Percentiles rank a stretch among this genome's conserved stretches.
Conservation (phyloP, 2,888 invertebrate species). For the Metopia argyrocephala region DNA sequence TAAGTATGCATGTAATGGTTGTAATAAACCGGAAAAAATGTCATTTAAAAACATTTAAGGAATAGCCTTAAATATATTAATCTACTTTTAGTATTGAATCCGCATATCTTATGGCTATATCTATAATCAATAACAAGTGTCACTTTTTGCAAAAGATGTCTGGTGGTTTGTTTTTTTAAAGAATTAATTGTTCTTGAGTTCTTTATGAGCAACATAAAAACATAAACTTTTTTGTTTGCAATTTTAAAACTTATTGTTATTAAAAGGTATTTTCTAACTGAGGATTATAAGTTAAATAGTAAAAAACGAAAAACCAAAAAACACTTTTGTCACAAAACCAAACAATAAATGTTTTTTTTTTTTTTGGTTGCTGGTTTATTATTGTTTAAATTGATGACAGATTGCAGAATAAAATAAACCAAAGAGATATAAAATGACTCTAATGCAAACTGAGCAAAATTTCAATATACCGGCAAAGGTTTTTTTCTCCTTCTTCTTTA, state of each 20-base stretch:
- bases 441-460: slow-evolving; percentile 40
- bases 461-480: neutral
- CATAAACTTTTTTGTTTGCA: no score
- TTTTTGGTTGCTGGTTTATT: neutral
- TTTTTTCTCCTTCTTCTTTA: no score
- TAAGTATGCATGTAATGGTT: no score
- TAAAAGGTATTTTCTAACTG: no score
- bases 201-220: neutral
- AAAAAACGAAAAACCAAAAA: no score
- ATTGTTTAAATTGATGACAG: neutral
- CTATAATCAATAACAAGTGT: no score
- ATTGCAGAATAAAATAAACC: neutral
- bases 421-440: slow-evolving; percentile 11
- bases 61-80: neutral
- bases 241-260: neutral
- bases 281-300: neutral
- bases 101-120: no score
- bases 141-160: neutral
- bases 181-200: slow-evolving; percentile 12
- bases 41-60: no score
- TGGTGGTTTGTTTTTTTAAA: neutral
- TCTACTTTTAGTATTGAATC: neutral
- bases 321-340: no score
- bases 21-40: no score
- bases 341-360: neutral